These are phyloP conservation scores for Hestina assimilis DNA, from an alignment of 1,140 invertebrate species.

Conservation along the genomic window DNA sequence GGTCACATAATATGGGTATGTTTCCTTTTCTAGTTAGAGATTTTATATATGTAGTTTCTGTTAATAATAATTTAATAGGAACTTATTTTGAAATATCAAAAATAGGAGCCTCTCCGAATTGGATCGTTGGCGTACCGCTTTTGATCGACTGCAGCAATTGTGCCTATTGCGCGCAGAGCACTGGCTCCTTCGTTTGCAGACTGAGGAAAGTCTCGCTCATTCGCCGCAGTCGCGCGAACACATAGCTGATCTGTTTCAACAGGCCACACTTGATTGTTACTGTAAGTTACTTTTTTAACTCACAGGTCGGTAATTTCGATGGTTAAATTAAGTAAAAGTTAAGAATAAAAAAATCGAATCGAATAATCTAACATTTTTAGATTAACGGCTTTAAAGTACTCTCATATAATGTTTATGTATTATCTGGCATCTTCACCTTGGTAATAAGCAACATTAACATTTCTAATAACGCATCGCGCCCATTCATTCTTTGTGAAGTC, in stretches of 20 bases:
- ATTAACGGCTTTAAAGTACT: too few species aligned
- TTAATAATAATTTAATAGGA: neutral
- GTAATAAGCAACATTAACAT: too few species aligned
- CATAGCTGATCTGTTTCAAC: conserved; percentile 50
- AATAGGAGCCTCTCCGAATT: conserved; percentile 56
- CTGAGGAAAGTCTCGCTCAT: conserved; percentile 58
- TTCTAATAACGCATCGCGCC: too few species aligned
- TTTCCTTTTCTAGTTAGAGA: neutral
- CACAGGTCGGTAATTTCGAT: too few species aligned
- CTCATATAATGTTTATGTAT: too few species aligned
- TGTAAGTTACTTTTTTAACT: conserved; percentile 59
- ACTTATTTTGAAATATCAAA: neutral
- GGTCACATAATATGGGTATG: neutral
- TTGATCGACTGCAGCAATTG: conserved; percentile 54
- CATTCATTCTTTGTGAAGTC: too few species aligned
- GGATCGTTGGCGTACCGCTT: conserved; percentile 59
- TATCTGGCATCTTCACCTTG: too few species aligned
- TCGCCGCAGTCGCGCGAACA: conserved; percentile 38
- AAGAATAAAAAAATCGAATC: too few species aligned
- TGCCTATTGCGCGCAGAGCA: conserved; percentile 47
- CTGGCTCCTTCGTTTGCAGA: conserved; percentile 61
- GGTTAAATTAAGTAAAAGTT: too few species aligned
- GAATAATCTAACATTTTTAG: too few species aligned
- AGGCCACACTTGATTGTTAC: conserved; percentile 61
- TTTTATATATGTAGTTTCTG: neutral